Conservation (phyloP, 2,888 invertebrate species). For the Tachina grossa region DNA sequence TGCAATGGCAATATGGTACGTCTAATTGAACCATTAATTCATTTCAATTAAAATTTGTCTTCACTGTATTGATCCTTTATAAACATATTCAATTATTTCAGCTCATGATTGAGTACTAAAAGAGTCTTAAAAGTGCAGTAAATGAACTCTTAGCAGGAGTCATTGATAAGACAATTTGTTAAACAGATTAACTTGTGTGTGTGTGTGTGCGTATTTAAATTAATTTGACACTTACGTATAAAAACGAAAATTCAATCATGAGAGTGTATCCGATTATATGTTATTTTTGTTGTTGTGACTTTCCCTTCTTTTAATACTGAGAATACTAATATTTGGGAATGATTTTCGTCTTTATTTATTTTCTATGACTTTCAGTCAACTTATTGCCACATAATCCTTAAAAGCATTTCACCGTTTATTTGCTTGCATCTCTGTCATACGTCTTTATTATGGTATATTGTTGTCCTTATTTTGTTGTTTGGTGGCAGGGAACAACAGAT, state of each 20-base stretch:
- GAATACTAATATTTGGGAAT: neutral
- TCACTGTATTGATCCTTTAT: too few species aligned
- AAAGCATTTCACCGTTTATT: constrained; percentile 4
- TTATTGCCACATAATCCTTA: constrained; percentile 11
- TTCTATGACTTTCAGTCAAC: neutral
- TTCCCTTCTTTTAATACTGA: neutral
- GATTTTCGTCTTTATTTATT: neutral
- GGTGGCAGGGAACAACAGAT: constrained; percentile 62
- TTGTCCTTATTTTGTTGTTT: constrained; percentile 38
- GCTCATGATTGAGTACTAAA: neutral
- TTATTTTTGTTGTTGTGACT: neutral
- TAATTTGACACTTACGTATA: constrained; percentile 3
- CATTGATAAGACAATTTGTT: constrained; percentile 1
- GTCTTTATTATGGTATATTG: constrained; percentile 21
- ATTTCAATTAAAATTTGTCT: too few species aligned
- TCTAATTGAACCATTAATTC: too few species aligned
- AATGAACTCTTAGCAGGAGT: neutral
- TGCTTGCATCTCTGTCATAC: constrained; percentile 18
- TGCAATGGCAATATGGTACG: too few species aligned
- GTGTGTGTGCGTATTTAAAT: neutral
- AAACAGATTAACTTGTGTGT: neutral
- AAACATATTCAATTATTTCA: neutral
- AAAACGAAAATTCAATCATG: neutral
- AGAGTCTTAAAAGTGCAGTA: neutral
- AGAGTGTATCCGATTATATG: neutral